Conservation (phyloP, 2,888 invertebrate genomes). For the Tanytarsus gracilentus region DNA sequence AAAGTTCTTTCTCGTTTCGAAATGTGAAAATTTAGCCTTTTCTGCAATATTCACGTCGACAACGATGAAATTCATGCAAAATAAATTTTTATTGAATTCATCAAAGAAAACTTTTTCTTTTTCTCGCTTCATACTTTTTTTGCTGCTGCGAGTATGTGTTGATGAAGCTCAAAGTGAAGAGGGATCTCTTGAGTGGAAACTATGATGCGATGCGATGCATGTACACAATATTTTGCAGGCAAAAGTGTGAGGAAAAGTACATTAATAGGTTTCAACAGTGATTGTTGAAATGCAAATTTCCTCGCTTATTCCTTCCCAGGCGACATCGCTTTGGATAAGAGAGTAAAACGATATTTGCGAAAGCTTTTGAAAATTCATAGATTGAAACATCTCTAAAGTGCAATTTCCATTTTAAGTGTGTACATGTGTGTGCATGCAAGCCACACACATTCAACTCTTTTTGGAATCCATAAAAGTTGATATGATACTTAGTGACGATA, state of each 20-base stretch:
- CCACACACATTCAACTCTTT: neutral
- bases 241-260: neutral
- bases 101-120: neutral
- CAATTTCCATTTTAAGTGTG: conserved; percentile 21
- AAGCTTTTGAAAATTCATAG: conserved; percentile 16
- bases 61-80: conserved; percentile 4
- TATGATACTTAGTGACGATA: too few relatives aligned
- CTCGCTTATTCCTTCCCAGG: neutral
- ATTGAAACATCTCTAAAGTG: conserved; percentile 28
- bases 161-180: neutral
- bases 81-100: conserved; percentile 19
- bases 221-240: neutral
- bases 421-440: neutral
- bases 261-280: conserved; percentile 23
- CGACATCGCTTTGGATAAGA: neutral
- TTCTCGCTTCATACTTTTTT: neutral
- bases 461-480: too few relatives aligned
- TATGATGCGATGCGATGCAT: too few relatives aligned
- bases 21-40: conserved; percentile 5
- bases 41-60: neutral
- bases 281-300: conserved; percentile 22
- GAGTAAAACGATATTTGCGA: conserved; percentile 6
- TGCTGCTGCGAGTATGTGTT: neutral
- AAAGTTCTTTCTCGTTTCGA: neutral
- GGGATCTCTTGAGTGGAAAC: too few relatives aligned